phyloP scores from a whole-genome alignment of 2,113 vertebrate species.

The Neotragus pygmaeus region DNA sequence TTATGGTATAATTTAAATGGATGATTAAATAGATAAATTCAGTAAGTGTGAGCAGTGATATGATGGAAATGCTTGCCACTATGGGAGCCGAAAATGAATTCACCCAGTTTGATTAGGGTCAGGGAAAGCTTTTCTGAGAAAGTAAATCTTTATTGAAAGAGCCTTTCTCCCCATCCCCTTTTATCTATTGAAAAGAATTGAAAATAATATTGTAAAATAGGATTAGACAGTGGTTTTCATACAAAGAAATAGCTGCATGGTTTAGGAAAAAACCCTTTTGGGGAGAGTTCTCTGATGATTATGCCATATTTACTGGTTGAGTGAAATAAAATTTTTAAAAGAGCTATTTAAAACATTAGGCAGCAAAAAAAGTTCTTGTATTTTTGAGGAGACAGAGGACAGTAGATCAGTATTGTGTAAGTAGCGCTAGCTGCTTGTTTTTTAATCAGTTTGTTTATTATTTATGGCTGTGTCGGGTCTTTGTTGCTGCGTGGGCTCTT shows the following conservation, averaged over 20 bases:
- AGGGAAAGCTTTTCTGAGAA: neutral
- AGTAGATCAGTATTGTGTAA: neutral
- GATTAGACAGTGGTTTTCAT: neutral
- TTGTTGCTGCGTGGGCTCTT: neutral
- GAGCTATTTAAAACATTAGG: neutral
- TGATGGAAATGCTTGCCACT: neutral
- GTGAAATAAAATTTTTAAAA: neutral
- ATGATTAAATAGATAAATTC: slow-evolving; percentile 20
- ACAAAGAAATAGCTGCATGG: neutral
- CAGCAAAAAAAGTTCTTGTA: neutral
- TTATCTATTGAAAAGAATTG: neutral
- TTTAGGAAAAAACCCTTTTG: neutral
- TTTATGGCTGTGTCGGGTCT: neutral
- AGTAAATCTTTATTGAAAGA: neutral
- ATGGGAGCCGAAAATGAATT: neutral
- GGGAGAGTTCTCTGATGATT: neutral
- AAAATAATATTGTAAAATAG: neutral
- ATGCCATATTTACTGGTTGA: neutral
- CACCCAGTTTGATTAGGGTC: neutral
- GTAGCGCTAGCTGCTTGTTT: neutral
- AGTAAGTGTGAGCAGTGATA: neutral
- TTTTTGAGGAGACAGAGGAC: neutral
- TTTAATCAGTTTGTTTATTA: neutral
- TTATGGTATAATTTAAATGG: slow-evolving; percentile 40
- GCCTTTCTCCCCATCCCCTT: neutral